Conservation (phyloP, 2,113 vertebrate species). For the Sorex araneus region DNA sequence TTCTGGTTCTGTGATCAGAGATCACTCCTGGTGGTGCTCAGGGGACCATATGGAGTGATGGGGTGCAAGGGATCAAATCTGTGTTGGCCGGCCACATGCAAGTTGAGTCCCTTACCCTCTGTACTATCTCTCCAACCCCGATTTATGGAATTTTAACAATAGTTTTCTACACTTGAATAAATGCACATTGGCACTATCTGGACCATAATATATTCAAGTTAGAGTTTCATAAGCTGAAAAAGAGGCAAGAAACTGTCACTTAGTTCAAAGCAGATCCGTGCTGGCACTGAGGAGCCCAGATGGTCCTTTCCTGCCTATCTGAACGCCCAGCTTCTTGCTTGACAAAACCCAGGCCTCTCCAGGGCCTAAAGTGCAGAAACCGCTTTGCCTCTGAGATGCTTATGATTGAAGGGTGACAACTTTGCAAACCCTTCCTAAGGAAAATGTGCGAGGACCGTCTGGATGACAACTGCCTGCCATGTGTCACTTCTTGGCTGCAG, state of each 20-base stretch:
- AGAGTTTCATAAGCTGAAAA: conserved; percentile 11
- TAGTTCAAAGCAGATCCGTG: background rate
- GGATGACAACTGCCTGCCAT: background rate
- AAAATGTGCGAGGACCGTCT: background rate
- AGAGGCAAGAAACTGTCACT: background rate
- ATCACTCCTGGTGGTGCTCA: no score
- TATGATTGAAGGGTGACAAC: background rate
- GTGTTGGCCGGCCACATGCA: no score
- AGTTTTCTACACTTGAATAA: conserved; percentile 33
- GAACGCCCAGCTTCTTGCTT: background rate
- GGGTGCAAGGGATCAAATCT: no score
- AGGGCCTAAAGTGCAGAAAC: background rate
- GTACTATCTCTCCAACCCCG: no score
- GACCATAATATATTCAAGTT: conserved; percentile 23
- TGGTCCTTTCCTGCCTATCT: background rate
- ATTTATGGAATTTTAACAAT: background rate
- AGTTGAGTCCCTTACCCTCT: no score
- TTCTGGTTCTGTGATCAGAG: no score
- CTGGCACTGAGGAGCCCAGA: background rate
- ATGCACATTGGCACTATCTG: background rate
- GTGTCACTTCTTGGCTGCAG: background rate
- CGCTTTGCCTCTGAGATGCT: background rate
- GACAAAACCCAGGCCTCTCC: background rate
- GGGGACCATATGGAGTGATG: no score
- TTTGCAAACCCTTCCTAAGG: conserved; percentile 43